Evolutionary conservation across 2,797 vertebrate species (phyloP).

Genomic region (Tenualosa ilisha): DNA sequence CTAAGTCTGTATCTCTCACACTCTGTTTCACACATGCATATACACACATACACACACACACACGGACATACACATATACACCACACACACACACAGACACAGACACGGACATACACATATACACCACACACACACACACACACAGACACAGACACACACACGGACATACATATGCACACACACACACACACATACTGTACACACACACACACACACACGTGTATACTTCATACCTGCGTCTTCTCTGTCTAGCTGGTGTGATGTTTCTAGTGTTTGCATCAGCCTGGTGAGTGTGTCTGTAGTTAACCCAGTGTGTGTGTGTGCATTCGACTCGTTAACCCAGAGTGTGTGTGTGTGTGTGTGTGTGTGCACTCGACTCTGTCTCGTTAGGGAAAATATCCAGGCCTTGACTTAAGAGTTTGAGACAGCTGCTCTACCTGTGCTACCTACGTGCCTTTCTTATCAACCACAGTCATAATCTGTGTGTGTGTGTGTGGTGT

Average conservation of each 20-base stretch:
- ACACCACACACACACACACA: neutral
- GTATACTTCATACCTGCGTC: neutral
- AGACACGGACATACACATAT: neutral
- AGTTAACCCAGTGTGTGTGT: neutral
- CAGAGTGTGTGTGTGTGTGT: conserved; percentile 15
- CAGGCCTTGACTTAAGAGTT: neutral
- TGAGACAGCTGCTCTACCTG: neutral
- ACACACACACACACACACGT: neutral
- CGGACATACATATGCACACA: neutral
- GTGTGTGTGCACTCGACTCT: neutral
- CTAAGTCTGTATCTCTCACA: neutral
- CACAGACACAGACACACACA: neutral
- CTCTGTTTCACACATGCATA: neutral
- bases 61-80: neutral
- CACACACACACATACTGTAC: neutral
- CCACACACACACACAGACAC: neutral
- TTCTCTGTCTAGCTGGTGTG: neutral
- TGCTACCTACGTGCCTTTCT: neutral
- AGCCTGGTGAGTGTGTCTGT: neutral
- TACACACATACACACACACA: neutral
- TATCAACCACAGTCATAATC: neutral
- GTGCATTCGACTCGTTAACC: neutral
- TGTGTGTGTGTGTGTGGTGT: neutral
- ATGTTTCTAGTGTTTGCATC: conserved; percentile 15
- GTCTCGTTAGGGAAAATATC: neutral